Percentiles rank a stretch among this genome's conserved stretches.
Evolutionary conservation across 2,113 vertebrate genomes (phyloP).

Genomic region (Solenodon paradoxus): DNA sequence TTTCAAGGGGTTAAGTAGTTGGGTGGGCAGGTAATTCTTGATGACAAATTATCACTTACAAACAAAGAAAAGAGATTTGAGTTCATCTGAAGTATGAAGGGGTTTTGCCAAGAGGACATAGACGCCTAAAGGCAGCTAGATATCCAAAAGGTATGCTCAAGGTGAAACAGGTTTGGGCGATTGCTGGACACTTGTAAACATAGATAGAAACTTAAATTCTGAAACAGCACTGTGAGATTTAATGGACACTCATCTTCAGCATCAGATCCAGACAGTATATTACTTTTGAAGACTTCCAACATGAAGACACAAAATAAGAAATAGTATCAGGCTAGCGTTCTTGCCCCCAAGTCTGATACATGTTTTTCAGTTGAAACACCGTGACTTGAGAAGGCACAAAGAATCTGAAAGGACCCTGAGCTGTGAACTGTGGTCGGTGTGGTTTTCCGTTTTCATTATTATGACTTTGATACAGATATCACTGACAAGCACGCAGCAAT

Average conservation of each 20-base stretch:
- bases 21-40: not conserved
- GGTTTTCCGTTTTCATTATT: not conserved
- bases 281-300: not conserved
- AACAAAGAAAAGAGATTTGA: not conserved
- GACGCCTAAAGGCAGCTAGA: not conserved
- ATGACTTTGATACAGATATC: not conserved
- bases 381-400: not conserved
- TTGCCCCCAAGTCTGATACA: not conserved
- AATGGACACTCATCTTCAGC: accelerated
- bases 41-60: not conserved
- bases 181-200: not conserved
- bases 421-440: not conserved
- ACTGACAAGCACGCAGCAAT: not conserved
- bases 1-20: not conserved
- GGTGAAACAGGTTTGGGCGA: not conserved
- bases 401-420: not conserved
- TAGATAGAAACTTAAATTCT: accelerated
- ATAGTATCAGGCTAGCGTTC: not conserved
- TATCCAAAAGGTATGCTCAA: accelerated
- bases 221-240: too few species aligned
- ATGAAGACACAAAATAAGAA: not conserved
- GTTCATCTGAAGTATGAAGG: too few species aligned
- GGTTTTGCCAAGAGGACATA: not conserved
- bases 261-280: not conserved
- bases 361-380: not conserved